Conservation (phyloP, 1,140 invertebrate genomes). For the Ceratina calcarata region DNA sequence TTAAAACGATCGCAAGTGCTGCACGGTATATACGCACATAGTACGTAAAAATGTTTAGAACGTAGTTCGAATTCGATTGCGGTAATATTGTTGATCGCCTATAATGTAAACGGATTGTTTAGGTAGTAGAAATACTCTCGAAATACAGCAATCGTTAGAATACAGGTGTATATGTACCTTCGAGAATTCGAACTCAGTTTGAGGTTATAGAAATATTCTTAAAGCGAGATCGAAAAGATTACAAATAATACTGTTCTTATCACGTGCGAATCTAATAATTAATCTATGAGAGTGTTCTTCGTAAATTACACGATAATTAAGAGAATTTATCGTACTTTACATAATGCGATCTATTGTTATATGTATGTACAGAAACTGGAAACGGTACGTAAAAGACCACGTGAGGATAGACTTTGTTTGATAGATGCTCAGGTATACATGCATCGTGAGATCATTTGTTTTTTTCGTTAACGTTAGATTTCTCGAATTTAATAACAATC, state of each 20-base stretch:
- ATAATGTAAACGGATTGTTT: neutral
- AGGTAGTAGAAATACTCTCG: neutral
- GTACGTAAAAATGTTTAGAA: neutral
- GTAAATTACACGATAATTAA: neutral
- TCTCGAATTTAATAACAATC: no score
- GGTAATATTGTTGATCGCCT: neutral
- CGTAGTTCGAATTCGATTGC: neutral
- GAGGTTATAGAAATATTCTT: constrained; percentile 36
- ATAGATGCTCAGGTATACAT: neutral
- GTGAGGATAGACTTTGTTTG: neutral
- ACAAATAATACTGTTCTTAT: neutral
- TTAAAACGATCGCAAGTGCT: neutral
- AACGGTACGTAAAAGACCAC: neutral
- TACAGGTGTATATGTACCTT: neutral
- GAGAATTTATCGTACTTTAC: neutral
- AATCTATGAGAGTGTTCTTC: neutral
- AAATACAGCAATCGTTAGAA: neutral
- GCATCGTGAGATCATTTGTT: no score
- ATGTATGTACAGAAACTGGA: no score
- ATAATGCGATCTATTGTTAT: neutral
- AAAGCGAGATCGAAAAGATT: neutral
- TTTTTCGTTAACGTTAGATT: no score
- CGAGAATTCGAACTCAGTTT: neutral
- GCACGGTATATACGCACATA: neutral
- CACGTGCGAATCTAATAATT: neutral